These are phyloP conservation scores for Yponomeuta malinellus DNA, from an alignment of 2,888 invertebrate genomes.

Conservation along the genomic window DNA sequence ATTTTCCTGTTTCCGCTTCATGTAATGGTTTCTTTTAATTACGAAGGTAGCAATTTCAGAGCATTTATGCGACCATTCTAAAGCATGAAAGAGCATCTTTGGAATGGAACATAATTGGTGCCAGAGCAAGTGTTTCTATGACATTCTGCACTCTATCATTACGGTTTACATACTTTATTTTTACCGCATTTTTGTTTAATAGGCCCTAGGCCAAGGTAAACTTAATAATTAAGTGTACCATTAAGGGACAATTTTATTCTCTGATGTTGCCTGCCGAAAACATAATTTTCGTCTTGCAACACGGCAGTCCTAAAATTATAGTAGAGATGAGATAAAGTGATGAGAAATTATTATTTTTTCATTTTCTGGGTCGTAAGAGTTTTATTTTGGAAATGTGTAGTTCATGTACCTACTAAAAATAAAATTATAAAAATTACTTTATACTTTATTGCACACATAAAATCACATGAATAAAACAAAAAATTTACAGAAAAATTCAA, in stretches of 20 bases:
- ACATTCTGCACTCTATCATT: constrained; percentile 9
- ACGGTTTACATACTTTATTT: neutral
- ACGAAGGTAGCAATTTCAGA: constrained; percentile 9
- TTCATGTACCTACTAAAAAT: no score
- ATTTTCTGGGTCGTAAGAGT: no score
- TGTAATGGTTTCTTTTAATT: neutral
- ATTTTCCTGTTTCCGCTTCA: neutral
- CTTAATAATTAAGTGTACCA: neutral
- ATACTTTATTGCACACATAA: no score
- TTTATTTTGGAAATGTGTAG: no score
- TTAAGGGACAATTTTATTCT: neutral
- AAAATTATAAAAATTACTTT: no score
- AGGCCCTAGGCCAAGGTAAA: neutral
- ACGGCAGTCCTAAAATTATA: no score
- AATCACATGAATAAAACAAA: no score
- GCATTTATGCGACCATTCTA: neutral
- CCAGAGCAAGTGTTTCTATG: constrained; percentile 1
- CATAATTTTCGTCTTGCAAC: no score
- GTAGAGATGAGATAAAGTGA: no score
- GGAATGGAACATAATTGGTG: constrained; percentile 10
- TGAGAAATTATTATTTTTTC: no score
- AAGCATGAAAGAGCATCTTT: neutral
- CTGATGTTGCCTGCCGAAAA: no score
- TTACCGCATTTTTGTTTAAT: neutral
- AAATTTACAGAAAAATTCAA: neutral